Conservation (phyloP, 2,888 invertebrate genomes). For the Pollenia labialis region DNA sequence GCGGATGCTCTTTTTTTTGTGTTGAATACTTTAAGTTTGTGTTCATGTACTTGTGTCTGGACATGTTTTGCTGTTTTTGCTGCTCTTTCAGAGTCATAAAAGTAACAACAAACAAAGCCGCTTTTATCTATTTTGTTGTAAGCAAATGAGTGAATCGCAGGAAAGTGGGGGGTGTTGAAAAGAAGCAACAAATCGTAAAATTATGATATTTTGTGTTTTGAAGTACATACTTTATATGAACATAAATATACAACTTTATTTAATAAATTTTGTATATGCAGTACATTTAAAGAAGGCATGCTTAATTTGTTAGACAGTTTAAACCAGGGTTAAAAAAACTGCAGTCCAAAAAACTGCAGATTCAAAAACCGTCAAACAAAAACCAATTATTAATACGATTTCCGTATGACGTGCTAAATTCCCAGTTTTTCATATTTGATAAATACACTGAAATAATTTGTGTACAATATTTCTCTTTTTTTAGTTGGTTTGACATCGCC, state of each 20-base stretch:
- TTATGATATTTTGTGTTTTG: conserved; percentile 11
- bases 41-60: neutral
- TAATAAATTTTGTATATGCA: neutral
- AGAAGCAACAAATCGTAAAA: neutral
- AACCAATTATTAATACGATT: no score
- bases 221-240: neutral
- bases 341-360: no score
- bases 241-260: neutral
- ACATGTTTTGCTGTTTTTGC: conserved; percentile 9
- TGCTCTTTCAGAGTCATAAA: conserved; percentile 35
- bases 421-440: no score
- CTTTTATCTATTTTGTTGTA: conserved; percentile 34
- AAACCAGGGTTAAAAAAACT: no score
- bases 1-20: conserved; percentile 64
- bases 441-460: no score
- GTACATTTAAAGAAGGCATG: no score
- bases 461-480: no score
- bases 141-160: neutral
- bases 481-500: no score
- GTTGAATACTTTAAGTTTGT: neutral
- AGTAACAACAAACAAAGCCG: conserved; percentile 59
- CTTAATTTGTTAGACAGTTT: no score
- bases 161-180: neutral
- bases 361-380: no score
- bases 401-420: no score